Conservation (phyloP, 2,113 vertebrate species). For the Phyllostomus discolor region DNA sequence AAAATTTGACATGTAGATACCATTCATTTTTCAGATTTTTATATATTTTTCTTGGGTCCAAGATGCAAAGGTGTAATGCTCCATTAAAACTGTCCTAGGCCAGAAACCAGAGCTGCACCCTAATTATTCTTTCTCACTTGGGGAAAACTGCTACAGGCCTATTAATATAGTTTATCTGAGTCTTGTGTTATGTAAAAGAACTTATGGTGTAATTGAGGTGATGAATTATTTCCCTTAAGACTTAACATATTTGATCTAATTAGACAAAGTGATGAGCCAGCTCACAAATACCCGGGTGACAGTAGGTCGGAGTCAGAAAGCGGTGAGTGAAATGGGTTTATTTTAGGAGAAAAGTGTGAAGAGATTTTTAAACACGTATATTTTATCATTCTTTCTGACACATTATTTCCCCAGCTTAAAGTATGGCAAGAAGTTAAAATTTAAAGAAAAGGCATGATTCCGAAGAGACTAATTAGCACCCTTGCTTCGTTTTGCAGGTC, state of each 20-base stretch:
- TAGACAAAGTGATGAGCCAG: conserved; percentile 46
- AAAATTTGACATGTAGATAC: neutral
- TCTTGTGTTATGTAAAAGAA: conserved; percentile 65
- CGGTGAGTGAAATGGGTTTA: conserved; percentile 41
- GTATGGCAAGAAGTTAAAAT: neutral
- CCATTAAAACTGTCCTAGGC: conserved; percentile 3
- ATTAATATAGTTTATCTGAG: conserved; percentile 26
- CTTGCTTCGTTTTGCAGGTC: conserved; percentile 82
- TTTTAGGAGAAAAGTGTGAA: conserved; percentile 57
- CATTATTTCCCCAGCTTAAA: conserved; percentile 22
- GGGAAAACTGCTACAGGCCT: conserved; percentile 17
- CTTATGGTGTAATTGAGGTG: conserved; percentile 55
- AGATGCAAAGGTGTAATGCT: neutral
- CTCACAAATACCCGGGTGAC: conserved; percentile 43
- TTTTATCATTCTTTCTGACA: conserved; percentile 16
- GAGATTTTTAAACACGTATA: conserved; percentile 44
- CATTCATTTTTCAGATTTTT: neutral
- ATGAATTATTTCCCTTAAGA: conserved; percentile 67
- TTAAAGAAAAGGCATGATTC: conserved; percentile 28
- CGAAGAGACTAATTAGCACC: conserved; percentile 23
- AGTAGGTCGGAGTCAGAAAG: conserved; percentile 53
- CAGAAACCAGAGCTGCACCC: conserved; percentile 23
- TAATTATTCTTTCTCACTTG: conserved; percentile 39
- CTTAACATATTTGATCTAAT: conserved; percentile 49
- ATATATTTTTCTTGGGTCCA: neutral